Percentiles rank a stretch among this genome's conserved stretches.
Conservation (phyloP, 2,888 invertebrate genomes). For the Leucophora obtusa region DNA sequence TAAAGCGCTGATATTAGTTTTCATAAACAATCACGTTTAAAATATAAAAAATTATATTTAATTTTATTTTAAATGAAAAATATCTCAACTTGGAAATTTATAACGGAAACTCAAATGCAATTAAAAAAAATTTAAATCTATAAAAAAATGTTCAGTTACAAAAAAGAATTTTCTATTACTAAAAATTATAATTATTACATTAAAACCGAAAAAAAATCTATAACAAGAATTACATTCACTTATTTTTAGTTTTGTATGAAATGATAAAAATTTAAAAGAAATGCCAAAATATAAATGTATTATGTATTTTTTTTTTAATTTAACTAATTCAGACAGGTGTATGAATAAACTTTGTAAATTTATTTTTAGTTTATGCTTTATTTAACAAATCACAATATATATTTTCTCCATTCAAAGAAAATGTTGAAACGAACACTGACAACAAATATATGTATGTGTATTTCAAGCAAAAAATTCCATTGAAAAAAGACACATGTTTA, state of each 20-base stretch:
- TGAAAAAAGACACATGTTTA: slow-evolving; percentile 29
- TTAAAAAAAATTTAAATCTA: slow-evolving; percentile 18
- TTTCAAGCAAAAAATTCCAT: slow-evolving; percentile 38
- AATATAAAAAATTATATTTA: background rate
- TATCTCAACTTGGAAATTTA: background rate
- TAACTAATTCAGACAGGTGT: background rate
- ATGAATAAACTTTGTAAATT: background rate
- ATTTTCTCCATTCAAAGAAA: slow-evolving; percentile 46
- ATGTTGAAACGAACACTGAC: slow-evolving; percentile 49
- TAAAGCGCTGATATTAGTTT: background rate
- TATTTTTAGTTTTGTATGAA: background rate
- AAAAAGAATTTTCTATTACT: slow-evolving; percentile 25
- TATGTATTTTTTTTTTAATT: slow-evolving; percentile 1
- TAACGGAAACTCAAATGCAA: slow-evolving; percentile 49
- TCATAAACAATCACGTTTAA: background rate
- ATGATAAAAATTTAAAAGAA: background rate
- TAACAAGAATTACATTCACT: slow-evolving; percentile 2
- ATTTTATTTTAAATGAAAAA: slow-evolving; percentile 4
- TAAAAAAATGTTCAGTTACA: background rate
- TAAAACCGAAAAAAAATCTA: slow-evolving; percentile 5
- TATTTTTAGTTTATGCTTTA: slow-evolving; percentile 21
- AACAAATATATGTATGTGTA: slow-evolving; percentile 7
- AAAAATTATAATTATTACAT: slow-evolving; percentile 47
- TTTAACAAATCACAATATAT: slow-evolving; percentile 10
- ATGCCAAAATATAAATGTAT: slow-evolving; percentile 14